These are phyloP conservation scores for Maniola hyperantus DNA, from an alignment of 2,888 invertebrate species.

Conservation along the genomic window DNA sequence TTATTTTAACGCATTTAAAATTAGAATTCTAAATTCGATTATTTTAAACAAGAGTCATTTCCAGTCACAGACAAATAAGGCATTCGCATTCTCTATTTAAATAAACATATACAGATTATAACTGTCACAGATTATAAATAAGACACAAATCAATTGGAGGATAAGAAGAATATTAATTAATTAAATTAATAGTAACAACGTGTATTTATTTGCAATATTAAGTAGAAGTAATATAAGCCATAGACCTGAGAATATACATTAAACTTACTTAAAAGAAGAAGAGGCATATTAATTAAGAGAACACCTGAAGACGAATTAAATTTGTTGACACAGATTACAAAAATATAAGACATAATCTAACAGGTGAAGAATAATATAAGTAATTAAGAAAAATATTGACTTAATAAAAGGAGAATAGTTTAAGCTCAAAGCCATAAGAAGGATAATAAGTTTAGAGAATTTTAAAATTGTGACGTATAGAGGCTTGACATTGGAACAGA, in stretches of 20 bases:
- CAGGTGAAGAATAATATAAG: no score
- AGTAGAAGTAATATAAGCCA: not conserved
- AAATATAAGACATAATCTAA: no score
- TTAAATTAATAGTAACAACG: not conserved
- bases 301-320: not conserved
- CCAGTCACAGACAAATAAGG: constrained; percentile 8
- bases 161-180: constrained; percentile 5
- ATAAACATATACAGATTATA: not conserved
- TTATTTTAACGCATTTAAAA: constrained; percentile 46
- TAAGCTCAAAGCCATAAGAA: not conserved
- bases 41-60: constrained; percentile 6
- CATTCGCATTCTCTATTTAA: constrained; percentile 1
- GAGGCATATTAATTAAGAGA: not conserved
- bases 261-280: not conserved
- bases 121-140: not conserved
- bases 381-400: no score
- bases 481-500: constrained; percentile 12
- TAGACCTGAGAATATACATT: not conserved
- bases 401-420: no score
- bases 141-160: not conserved
- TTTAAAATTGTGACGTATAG: constrained; percentile 1
- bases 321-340: not conserved
- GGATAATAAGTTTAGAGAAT: not conserved
- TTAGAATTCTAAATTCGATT: constrained; percentile 43
- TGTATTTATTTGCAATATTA: not conserved